These are phyloP conservation scores for Neodiprion virginianus DNA, from an alignment of 1,140 invertebrate species.

Conservation along the genomic window DNA sequence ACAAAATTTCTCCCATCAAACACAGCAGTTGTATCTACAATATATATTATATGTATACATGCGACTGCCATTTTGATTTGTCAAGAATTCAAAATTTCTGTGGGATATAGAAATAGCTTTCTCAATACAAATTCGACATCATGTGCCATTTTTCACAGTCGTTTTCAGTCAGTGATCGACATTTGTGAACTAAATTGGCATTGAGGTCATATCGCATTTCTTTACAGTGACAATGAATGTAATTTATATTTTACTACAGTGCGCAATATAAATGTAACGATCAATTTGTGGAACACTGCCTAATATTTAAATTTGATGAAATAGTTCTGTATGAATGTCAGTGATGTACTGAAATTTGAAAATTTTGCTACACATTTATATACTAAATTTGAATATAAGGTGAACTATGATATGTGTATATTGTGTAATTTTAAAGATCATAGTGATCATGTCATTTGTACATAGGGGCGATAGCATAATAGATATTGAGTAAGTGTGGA, in stretches of 20 bases:
- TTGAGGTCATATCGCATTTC: slow-evolving; percentile 7
- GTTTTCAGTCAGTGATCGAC: slow-evolving; percentile 35
- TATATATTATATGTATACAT: no score
- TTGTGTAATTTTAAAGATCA: slow-evolving; percentile 26
- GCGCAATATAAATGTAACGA: slow-evolving; percentile 32
- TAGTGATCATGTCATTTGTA: slow-evolving; percentile 40
- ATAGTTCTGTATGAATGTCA: slow-evolving; percentile 39
- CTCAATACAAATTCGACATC: not conserved
- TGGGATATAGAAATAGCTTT: not conserved
- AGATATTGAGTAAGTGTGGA: slow-evolving; percentile 47
- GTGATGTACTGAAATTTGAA: slow-evolving; percentile 30
- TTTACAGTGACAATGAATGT: slow-evolving; percentile 12
- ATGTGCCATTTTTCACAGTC: slow-evolving; percentile 33
- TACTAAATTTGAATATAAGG: slow-evolving; percentile 42
- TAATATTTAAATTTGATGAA: slow-evolving; percentile 43
- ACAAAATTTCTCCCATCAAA: no score
- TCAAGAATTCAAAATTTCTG: slow-evolving; percentile 3
- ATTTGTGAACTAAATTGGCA: slow-evolving; percentile 28
- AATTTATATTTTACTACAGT: slow-evolving; percentile 17
- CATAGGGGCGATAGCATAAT: slow-evolving; percentile 42
- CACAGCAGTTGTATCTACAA: no score
- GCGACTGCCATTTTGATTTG: not conserved
- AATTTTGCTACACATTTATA: slow-evolving; percentile 56
- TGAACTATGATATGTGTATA: slow-evolving; percentile 8
- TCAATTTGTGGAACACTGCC: slow-evolving; percentile 44